A percentile compares a stretch with the other conserved stretches of the same genome.
These are phyloP conservation scores for Fabriciana adippe DNA, from an alignment of 2,888 invertebrate species.

Conservation along the genomic window DNA sequence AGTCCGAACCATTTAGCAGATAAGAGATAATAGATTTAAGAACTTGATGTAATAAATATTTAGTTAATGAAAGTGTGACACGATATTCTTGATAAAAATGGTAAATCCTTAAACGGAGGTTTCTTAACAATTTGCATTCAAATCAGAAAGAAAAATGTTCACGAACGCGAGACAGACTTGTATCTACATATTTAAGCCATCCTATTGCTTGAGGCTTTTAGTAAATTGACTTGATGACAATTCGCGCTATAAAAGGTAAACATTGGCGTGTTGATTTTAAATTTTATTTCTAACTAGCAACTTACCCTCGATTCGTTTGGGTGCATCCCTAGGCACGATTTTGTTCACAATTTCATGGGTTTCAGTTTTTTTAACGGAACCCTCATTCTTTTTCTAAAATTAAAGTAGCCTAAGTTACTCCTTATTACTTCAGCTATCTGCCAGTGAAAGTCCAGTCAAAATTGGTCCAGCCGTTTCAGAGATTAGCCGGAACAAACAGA, in stretches of 20 bases:
- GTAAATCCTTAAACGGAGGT: slow-evolving; percentile 31
- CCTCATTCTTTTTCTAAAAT: no score
- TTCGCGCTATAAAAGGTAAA: slow-evolving; percentile 33
- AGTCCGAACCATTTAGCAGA: no score
- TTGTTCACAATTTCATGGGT: no score
- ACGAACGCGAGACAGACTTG: slow-evolving; percentile 39
- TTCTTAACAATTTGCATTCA: slow-evolving; percentile 52
- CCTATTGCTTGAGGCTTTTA: slow-evolving; percentile 43
- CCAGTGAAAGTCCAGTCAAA: no score
- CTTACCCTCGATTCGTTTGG: no score
- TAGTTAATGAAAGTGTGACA: slow-evolving; percentile 22
- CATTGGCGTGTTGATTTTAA: slow-evolving; percentile 24
- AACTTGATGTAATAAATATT: slow-evolving; percentile 19
- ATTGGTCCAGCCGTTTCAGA: no score
- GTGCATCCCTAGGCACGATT: no score
- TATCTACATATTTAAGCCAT: slow-evolving; percentile 46
- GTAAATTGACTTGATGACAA: slow-evolving; percentile 46
- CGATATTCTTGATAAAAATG: slow-evolving; percentile 24
- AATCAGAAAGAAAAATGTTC: slow-evolving; percentile 47
- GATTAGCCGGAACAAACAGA: no score
- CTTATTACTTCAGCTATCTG: no score
- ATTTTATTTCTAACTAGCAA: not conserved
- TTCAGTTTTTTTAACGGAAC: no score
- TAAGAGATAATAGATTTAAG: not conserved
- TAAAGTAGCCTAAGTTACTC: no score